Conservation (phyloP, 2,888 invertebrate genomes). For the Drosophila tripunctata region DNA sequence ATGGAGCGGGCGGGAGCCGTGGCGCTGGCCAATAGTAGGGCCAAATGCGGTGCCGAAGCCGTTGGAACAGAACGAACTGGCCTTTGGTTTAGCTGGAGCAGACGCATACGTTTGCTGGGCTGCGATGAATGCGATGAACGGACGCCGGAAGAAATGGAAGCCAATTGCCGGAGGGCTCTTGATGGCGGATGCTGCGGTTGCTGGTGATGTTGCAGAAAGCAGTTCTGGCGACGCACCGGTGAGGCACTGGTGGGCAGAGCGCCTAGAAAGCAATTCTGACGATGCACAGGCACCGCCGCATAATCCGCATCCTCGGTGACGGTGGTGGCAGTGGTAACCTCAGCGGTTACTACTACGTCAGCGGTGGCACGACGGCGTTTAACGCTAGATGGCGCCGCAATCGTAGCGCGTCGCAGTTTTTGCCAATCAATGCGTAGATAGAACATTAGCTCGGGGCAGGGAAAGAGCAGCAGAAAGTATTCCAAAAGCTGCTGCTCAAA, state of each 20-base stretch:
- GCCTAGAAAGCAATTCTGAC: slow-evolving; percentile 83
- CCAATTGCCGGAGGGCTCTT: neutral
- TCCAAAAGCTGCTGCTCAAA: slow-evolving; percentile 78
- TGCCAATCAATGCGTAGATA: slow-evolving; percentile 71
- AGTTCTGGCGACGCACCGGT: slow-evolving; percentile 39
- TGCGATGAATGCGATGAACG: neutral
- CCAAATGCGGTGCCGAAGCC: neutral
- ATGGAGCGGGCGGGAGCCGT: slow-evolving; percentile 57
- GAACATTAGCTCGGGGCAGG: slow-evolving; percentile 76
- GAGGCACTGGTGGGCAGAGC: slow-evolving; percentile 41
- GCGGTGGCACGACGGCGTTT: slow-evolving; percentile 26
- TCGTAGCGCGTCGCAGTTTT: slow-evolving; percentile 41
- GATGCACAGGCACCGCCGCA: slow-evolving; percentile 71
- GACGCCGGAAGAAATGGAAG: neutral
- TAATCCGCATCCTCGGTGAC: slow-evolving; percentile 26
- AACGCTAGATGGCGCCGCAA: slow-evolving; percentile 3
- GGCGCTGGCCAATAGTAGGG: no score
- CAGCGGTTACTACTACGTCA: neutral
- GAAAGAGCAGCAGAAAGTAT: slow-evolving; percentile 79
- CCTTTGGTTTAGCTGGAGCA: slow-evolving; percentile 2
- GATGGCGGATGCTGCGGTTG: neutral
- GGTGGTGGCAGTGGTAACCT: neutral
- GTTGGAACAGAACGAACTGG: slow-evolving; percentile 22
- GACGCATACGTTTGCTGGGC: slow-evolving; percentile 37
- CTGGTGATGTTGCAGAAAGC: slow-evolving; percentile 17